Evolutionary conservation across 2,797 vertebrate genomes (phyloP).

Genomic region (Manis javanica): DNA sequence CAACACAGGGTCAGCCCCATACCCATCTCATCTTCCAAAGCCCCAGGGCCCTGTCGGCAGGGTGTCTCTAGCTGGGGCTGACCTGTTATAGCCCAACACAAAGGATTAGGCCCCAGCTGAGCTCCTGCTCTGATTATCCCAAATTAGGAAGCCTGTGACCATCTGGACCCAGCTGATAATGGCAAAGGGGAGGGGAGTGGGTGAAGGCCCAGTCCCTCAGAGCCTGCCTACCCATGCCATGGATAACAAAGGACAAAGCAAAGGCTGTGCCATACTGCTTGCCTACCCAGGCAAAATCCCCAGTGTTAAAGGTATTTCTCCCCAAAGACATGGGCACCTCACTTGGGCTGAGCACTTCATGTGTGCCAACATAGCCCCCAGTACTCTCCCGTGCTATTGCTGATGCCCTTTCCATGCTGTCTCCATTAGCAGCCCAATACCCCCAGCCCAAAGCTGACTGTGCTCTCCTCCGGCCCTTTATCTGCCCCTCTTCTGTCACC

Average conservation of each 20-base stretch:
- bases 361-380: neutral
- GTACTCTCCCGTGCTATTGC: neutral
- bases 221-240: neutral
- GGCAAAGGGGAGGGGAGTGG: neutral
- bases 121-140: constrained; percentile 55
- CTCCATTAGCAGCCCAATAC: neutral
- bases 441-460: neutral
- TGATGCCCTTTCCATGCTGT: neutral
- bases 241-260: constrained; percentile 43
- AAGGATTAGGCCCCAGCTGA: constrained; percentile 63
- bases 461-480: neutral
- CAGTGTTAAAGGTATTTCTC: neutral
- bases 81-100: constrained; percentile 54
- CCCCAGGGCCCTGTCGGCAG: constrained; percentile 48
- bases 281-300: neutral
- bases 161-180: constrained; percentile 77
- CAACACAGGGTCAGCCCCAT: neutral
- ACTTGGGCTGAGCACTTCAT: neutral
- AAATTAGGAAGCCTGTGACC: constrained; percentile 67
- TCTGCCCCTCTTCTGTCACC: neutral
- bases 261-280: neutral
- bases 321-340: neutral
- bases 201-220: neutral
- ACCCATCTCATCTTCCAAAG: constrained; percentile 1
- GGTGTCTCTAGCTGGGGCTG: constrained; percentile 61